These are phyloP conservation scores for Phytoseiulus persimilis DNA, from an alignment of 2,888 invertebrate genomes.

Conservation along the genomic window DNA sequence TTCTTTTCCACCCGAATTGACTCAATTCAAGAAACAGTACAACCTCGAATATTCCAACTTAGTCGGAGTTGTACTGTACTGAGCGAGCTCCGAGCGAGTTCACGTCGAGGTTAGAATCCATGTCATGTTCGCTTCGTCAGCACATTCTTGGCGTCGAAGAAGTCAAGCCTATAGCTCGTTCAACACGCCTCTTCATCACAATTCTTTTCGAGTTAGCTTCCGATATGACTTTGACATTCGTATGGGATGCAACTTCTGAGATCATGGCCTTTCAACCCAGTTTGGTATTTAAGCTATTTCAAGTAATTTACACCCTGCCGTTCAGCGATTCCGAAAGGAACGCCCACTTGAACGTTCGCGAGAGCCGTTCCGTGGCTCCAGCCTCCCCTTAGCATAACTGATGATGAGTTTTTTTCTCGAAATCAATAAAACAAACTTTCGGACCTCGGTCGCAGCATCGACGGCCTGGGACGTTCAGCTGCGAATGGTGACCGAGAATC, in stretches of 20 bases:
- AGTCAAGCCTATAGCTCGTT: too few relatives aligned
- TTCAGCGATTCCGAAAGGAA: neutral
- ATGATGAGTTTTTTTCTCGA: neutral
- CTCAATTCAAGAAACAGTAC: too few relatives aligned
- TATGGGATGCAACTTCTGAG: neutral
- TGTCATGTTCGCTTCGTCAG: too few relatives aligned
- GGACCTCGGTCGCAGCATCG: neutral
- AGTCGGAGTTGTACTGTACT: too few relatives aligned
- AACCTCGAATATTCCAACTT: too few relatives aligned
- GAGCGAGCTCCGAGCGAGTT: too few relatives aligned
- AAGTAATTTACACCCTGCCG: slow-evolving; percentile 5
- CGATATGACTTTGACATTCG: too few relatives aligned
- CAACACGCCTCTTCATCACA: too few relatives aligned
- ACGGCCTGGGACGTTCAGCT: neutral
- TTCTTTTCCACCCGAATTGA: too few relatives aligned
- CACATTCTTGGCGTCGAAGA: too few relatives aligned
- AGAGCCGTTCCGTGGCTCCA: neutral
- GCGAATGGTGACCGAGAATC: neutral
- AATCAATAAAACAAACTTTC: neutral
- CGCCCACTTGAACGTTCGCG: neutral
- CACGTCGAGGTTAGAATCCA: too few relatives aligned
- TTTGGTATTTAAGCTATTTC: neutral
- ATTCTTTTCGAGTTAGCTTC: too few relatives aligned
- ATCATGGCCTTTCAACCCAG: neutral
- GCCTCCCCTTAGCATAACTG: neutral